Base-by-base conservation (phyloP, 1,140 invertebrate species). In the Drosophila kohkoa region DNA sequence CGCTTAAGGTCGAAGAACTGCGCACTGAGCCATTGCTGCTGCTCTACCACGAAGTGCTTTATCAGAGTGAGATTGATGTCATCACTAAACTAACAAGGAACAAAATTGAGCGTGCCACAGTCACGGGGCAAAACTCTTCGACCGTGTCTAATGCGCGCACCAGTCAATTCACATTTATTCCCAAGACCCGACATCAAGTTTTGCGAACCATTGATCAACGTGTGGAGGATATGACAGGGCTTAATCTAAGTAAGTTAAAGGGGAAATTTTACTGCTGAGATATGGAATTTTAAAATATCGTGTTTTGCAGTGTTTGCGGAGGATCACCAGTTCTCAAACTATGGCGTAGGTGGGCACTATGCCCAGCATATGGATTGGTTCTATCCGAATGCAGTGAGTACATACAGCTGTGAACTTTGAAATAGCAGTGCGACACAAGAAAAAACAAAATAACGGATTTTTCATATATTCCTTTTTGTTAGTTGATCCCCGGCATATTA, bases 111-210 rank as follows among this genome's bases (percentile, higher is more conserved):
- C 65, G 91, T 0, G 87, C 91, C 2, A 99, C 96, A 1, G 98
- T 99, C 0, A 48, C 57, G 3, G 98, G 5, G 97, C 96, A 10
- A 96, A 92, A 94, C 98, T 62, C 97, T 97, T 92, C 95, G 95
- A 10, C 98, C 0, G 90, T 86, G 2, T 91, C 99, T 1, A 95
- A 96, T 81, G 99, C 98, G 91, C 95, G 99, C 75, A 99, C 99
- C 82, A 99, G 98, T 91, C 99, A 99, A 94, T 98, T 97, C 75
- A 96, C 97, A 1, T 99, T 99, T 97, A 93, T 99, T 6, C 96
- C 96, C 75, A 96, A 96, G 73, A 93, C 95, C 7, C 96, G 98
- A 76, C 95, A 98, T 82, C 92, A 95, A 52, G 94, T 96, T n/a
- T 94, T 99, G 11, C 94, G 93, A 8, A 94, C 94, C 65, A 95